A percentile compares a stretch with the other conserved stretches of the same genome.
Evolutionary conservation across 2,113 vertebrate genomes (phyloP).

Genomic region (Pangasianodon hypophthalmus): DNA sequence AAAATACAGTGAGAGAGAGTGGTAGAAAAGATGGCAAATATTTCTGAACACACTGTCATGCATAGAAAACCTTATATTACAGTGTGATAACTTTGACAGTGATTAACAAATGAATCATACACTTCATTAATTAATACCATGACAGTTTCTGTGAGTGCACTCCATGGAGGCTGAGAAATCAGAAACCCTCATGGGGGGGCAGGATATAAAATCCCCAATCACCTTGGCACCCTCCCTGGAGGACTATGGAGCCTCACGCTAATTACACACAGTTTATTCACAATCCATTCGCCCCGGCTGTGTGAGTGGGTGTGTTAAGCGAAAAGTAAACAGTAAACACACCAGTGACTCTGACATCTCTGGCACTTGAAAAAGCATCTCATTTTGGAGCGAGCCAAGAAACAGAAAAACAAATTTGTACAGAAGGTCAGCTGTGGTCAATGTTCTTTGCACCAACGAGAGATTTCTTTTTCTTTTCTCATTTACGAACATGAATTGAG

Average conservation of each 20-base stretch:
- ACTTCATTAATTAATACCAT: slow-evolving; percentile 1
- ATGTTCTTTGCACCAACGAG: neutral
- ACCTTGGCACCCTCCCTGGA: slow-evolving; percentile 20
- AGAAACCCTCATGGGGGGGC: neutral
- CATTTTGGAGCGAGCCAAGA: neutral
- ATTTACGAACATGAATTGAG: slow-evolving; percentile 15
- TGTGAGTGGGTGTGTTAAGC: slow-evolving; percentile 33
- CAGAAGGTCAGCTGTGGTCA: slow-evolving; percentile 22
- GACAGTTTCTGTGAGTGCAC: neutral
- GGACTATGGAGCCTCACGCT: neutral
- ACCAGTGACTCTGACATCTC: slow-evolving; percentile 21
- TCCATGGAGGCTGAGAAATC: neutral
- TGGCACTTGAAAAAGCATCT: slow-evolving; percentile 19
- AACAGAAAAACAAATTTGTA: slow-evolving; percentile 17
- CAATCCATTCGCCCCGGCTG: slow-evolving; percentile 19
- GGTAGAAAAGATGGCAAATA: neutral
- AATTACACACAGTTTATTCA: slow-evolving; percentile 39
- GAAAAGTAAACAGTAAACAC: slow-evolving; percentile 33
- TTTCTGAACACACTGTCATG: neutral
- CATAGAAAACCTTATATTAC: neutral
- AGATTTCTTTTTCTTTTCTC: neutral
- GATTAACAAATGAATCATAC: slow-evolving; percentile 1
- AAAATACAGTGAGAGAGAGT: neutral
- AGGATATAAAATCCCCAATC: slow-evolving; percentile 15
- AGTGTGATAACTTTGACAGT: neutral